Evolutionary conservation across 2,113 vertebrate genomes (phyloP), one percentile per base, ranked within the genome.

Genomic region (Psephotus haematonotus): DNA sequence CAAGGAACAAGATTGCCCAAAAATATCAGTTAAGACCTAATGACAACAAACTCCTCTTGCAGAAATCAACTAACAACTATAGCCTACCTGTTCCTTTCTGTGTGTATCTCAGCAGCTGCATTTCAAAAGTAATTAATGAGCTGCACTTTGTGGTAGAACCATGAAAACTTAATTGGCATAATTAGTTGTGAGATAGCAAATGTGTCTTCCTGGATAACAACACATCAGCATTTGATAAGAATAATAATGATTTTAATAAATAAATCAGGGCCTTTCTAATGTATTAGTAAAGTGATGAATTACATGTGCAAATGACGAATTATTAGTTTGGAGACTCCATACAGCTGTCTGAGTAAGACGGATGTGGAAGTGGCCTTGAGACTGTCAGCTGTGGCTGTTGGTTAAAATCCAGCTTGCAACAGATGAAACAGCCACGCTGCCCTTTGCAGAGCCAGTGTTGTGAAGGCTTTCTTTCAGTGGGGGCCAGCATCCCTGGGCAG

Each of bases 71-170:
- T 91, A 96, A 95, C 74, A 94, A 77, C 70, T 92, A 94, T 87
- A 95, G 90, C 68, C 81, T 96, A 97, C 91, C 92, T 97, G 82
- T 92, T 96, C 93, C 84, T 95, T 95, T 97, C 84, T 67, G 2
- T 92, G 85, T 97, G 88, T 69, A 86, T 87, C 71, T 93, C 74
- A 97, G 92, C 94, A 97, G 96, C 88, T 94, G 90, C 87, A 96
- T 96, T 97, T 98, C 81, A 94, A 96, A 97, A 96, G 95, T 94
- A 97, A 98, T 98, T 97, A 98, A 97, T 92, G 92, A 97, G 78
- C 94, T 97, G 82, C 91, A 91, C 67, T 97, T 97, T 97, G 96
- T 97, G 94, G 94, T 97, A 95, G 95, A 94, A 97, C 89, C 90
- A 49, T 41, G 92, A 95, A 97, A 97, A 95, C 88, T 91, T 95